A percentile compares a stretch with the other conserved stretches of the same genome.
phyloP scores from a whole-genome alignment of 2,888 invertebrate genomes.

The Tetropium fuscum region DNA sequence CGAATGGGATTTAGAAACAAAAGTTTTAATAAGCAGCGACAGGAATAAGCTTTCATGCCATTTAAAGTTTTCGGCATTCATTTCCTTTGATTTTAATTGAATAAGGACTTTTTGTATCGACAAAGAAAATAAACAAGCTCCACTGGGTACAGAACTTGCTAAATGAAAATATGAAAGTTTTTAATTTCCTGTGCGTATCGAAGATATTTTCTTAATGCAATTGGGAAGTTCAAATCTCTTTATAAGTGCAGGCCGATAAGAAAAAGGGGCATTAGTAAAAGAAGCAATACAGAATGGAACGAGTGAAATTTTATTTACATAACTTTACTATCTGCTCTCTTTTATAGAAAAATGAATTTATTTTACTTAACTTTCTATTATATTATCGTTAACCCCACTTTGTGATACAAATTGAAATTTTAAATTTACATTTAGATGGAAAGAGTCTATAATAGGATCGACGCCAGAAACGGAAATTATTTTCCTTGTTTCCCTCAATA shows the following conservation, averaged over 20 bases:
- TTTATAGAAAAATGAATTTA: constrained; percentile 13
- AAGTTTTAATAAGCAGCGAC: constrained; percentile 24
- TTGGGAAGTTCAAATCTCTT: constrained; percentile 34
- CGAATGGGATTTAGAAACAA: constrained; percentile 6
- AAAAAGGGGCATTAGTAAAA: constrained; percentile 35
- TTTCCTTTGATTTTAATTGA: constrained; percentile 34
- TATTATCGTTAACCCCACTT: constrained; percentile 20
- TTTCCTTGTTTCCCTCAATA: constrained; percentile 8
- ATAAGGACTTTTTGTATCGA: constrained; percentile 26
- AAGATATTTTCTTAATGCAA: constrained; percentile 34
- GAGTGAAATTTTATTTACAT: constrained; percentile 34
- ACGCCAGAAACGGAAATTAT: constrained; percentile 17
- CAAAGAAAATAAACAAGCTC: constrained; percentile 4
- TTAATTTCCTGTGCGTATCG: constrained; percentile 40
- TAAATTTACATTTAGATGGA: constrained; percentile 29
- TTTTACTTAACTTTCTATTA: constrained; percentile 25
- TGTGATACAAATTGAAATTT: constrained; percentile 27
- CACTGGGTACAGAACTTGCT: neutral
- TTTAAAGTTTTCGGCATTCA: constrained; percentile 25
- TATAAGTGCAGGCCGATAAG: constrained; percentile 30
- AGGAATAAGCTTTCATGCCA: constrained; percentile 18
- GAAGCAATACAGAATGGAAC: constrained; percentile 25
- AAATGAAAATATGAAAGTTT: constrained; percentile 30
- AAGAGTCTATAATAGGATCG: constrained; percentile 13
- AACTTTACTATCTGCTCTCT: constrained; percentile 21